Conservation (phyloP, 2,797 vertebrate species). For the Bryconaethiops microstoma region DNA sequence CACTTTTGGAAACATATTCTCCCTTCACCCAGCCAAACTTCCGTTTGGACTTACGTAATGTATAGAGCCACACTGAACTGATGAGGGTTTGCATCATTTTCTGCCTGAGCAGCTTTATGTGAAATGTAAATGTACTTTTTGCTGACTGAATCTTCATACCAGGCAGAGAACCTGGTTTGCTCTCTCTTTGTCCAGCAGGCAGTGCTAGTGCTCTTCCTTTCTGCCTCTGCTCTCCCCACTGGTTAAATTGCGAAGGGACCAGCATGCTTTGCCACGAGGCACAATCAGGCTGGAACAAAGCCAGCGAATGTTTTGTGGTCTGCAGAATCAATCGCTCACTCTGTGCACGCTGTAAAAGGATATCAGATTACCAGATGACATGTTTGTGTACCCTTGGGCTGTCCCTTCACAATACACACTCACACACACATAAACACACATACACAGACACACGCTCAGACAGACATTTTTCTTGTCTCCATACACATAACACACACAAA, state of each 20-base stretch:
- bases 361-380: conserved; percentile 49
- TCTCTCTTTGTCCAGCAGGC: conserved; percentile 65
- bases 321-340: conserved; percentile 50
- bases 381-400: conserved; percentile 50
- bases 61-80: neutral
- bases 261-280: conserved; percentile 32
- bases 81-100: too few species aligned
- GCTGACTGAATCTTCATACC: neutral
- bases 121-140: neutral
- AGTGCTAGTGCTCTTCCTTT: conserved; percentile 67
- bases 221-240: conserved; percentile 19
- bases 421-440: conserved; percentile 19
- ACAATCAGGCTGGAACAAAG: conserved; percentile 50
- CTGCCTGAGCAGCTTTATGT: neutral
- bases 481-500: conserved; percentile 35
- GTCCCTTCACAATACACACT: conserved; percentile 43
- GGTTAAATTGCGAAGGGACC: conserved; percentile 12
- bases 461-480: conserved; percentile 21
- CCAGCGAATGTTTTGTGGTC: conserved; percentile 46
- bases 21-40: neutral
- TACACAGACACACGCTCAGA: conserved; percentile 16
- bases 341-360: conserved; percentile 31
- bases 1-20: neutral
- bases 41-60: neutral
- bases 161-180: neutral